These are phyloP conservation scores for Spondyliosoma cantharus DNA, from an alignment of 2,797 vertebrate genomes.

Conservation along the genomic window DNA sequence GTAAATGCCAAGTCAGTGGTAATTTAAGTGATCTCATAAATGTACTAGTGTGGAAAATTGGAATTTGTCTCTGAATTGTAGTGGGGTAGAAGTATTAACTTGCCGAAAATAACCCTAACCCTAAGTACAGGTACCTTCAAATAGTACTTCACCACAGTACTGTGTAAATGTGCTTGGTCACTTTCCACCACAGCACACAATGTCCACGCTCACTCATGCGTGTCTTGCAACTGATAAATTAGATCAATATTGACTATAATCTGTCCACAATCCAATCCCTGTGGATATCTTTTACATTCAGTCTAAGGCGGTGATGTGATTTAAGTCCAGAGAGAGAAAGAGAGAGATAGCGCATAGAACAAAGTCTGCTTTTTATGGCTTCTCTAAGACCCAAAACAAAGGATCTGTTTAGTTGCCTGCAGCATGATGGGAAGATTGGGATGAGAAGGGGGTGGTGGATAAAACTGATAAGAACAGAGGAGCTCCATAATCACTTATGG, in stretches of 20 bases:
- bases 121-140: not conserved
- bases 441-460: conserved; percentile 19
- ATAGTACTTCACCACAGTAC: not conserved
- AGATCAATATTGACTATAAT: not conserved
- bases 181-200: not conserved
- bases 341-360: conserved; percentile 58
- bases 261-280: not conserved
- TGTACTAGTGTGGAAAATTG: too few relatives aligned
- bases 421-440: conserved; percentile 61
- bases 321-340: conserved; percentile 3
- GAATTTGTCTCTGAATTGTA: not conserved
- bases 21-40: not conserved
- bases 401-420: conserved; percentile 74
- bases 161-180: not conserved
- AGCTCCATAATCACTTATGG: conserved; percentile 42
- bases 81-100: not conserved
- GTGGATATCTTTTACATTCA: not conserved
- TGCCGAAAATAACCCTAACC: not conserved
- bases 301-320: not conserved
- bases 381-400: conserved; percentile 78
- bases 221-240: not conserved
- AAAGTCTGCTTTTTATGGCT: conserved; percentile 81
- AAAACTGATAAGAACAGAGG: conserved; percentile 39
- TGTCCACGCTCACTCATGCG: conserved; percentile 10
- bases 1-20: not conserved